Evolutionary conservation across 2,888 invertebrate species (phyloP).

Genomic region (Leucoma salicis): DNA sequence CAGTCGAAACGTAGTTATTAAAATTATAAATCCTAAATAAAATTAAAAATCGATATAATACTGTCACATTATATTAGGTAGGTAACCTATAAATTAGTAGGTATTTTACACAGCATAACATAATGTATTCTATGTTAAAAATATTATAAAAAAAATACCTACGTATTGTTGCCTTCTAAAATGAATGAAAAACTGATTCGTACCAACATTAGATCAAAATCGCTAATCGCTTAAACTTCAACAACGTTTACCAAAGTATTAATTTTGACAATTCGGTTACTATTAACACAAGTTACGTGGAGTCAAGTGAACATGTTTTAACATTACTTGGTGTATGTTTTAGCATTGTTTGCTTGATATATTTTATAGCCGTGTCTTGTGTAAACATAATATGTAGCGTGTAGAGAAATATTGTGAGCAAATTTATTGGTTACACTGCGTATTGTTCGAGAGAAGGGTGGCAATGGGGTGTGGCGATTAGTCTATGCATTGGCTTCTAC

Average conservation of each 20-base stretch:
- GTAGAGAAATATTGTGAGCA: conserved; percentile 71
- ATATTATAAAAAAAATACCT: too few relatives aligned
- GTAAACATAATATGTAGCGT: conserved; percentile 75
- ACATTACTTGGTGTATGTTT: conserved; percentile 67
- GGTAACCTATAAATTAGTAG: too few relatives aligned
- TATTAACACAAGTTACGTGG: conserved; percentile 62
- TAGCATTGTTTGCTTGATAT: conserved; percentile 72
- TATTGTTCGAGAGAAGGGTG: conserved; percentile 65
- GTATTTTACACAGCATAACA: too few relatives aligned
- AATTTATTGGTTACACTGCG: conserved; percentile 69
- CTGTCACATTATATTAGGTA: too few relatives aligned
- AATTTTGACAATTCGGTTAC: conserved; percentile 74
- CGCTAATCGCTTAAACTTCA: conserved; percentile 37
- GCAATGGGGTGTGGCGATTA: conserved; percentile 39
- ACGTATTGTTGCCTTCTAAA: too few relatives aligned
- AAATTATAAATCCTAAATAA: too few relatives aligned
- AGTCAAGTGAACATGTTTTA: conserved; percentile 60
- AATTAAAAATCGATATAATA: too few relatives aligned
- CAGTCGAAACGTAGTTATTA: too few relatives aligned
- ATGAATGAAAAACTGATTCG: too few relatives aligned
- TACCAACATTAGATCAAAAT: too few relatives aligned
- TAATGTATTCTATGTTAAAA: too few relatives aligned
- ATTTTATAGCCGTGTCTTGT: conserved; percentile 77
- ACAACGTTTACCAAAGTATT: conserved; percentile 41
- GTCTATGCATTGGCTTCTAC: conserved; percentile 17